Conservation (phyloP, 2,113 vertebrate species). For the Laticauda colubrina region DNA sequence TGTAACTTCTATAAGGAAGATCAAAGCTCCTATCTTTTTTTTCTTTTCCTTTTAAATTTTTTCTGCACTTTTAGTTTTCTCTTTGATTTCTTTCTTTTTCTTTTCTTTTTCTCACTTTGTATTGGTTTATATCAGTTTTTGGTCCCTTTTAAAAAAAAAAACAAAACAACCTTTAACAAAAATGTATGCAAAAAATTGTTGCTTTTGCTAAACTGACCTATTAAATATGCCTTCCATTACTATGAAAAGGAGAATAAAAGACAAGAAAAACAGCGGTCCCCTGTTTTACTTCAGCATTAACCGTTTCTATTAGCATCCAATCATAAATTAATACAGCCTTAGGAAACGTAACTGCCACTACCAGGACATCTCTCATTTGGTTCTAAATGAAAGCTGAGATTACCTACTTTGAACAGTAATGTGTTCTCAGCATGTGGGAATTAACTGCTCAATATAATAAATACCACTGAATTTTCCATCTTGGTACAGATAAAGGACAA, state of each 20-base stretch:
- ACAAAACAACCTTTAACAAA: neutral
- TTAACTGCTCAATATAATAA: conserved; percentile 76
- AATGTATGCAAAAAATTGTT: neutral
- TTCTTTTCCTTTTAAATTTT: neutral
- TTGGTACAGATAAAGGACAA: conserved; percentile 67
- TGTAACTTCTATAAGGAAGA: neutral
- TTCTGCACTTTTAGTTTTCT: neutral
- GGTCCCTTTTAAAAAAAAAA: neutral
- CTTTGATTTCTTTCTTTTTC: neutral
- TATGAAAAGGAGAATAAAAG: neutral
- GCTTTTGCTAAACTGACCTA: neutral
- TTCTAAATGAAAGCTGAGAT: conserved; percentile 72
- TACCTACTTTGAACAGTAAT: conserved; percentile 76
- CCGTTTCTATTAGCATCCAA: conserved; percentile 66
- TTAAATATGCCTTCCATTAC: neutral
- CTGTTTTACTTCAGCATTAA: conserved; percentile 63
- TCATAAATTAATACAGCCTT: conserved; percentile 75
- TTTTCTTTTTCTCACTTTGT: neutral
- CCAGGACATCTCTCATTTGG: conserved; percentile 57
- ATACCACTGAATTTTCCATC: conserved; percentile 72
- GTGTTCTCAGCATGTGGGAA: conserved; percentile 79
- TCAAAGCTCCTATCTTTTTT: neutral
- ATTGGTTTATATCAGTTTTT: neutral
- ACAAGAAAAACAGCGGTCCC: conserved; percentile 31
- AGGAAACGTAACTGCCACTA: conserved; percentile 66